These are phyloP conservation scores for Phyto melanocephala DNA, from an alignment of 2,888 invertebrate species.

Conservation along the genomic window DNA sequence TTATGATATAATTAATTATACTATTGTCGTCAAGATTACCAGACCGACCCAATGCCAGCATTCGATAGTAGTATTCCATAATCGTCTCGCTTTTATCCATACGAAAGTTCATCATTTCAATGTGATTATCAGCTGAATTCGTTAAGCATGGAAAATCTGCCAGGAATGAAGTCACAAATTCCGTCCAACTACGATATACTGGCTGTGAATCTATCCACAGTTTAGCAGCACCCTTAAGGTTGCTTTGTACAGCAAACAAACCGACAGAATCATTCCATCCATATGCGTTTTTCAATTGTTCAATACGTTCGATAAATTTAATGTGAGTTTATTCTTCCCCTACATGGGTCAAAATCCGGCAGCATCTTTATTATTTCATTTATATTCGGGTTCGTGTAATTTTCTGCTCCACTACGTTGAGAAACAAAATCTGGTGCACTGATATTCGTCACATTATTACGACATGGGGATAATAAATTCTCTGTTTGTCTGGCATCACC, in stretches of 20 bases:
- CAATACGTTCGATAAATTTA: constrained; percentile 34
- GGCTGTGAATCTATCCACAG: constrained; percentile 51
- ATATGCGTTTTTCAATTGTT: constrained; percentile 52
- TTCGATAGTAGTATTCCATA: constrained; percentile 45
- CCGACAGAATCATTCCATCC: constrained; percentile 44
- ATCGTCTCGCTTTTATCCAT: constrained; percentile 28
- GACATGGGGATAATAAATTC: background rate
- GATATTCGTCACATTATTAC: background rate
- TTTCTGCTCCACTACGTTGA: background rate
- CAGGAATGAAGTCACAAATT: constrained; percentile 43
- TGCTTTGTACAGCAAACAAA: constrained; percentile 48
- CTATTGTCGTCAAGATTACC: background rate
- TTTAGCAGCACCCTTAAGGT: constrained; percentile 54
- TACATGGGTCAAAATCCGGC: constrained; percentile 33
- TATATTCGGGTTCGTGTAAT: background rate
- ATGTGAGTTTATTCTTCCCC: constrained; percentile 1
- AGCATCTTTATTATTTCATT: constrained; percentile 26
- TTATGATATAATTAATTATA: too few relatives aligned
- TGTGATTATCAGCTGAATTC: constrained; percentile 48
- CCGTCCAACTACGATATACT: constrained; percentile 31
- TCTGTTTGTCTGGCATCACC: too few relatives aligned
- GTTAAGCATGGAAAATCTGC: constrained; percentile 50
- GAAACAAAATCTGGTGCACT: background rate
- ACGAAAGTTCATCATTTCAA: constrained; percentile 56
- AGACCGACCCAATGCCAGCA: background rate